Percentiles rank a stretch among this genome's conserved stretches.
phyloP scores from a whole-genome alignment of 2,888 invertebrate species.

The Dolichopus griseipennis region DNA sequence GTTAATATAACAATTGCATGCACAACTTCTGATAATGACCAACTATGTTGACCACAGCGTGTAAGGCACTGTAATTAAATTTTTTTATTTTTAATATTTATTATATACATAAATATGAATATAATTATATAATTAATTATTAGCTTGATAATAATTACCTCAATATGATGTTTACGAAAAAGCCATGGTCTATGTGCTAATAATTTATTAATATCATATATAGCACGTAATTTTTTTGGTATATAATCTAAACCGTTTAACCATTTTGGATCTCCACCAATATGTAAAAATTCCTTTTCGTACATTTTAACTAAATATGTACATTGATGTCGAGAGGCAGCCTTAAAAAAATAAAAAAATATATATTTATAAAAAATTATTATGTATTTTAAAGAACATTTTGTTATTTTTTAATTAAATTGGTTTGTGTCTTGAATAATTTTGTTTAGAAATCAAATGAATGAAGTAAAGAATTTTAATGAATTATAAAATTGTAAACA shows the following conservation, averaged over 20 bases:
- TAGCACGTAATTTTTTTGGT: slow-evolving; percentile 67
- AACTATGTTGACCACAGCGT: slow-evolving; percentile 55
- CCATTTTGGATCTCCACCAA: slow-evolving; percentile 70
- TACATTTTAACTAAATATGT: slow-evolving; percentile 72
- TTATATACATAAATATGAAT: too few species aligned
- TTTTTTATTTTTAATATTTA: background rate
- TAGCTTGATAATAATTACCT: slow-evolving; percentile 46
- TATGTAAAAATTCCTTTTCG: slow-evolving; percentile 67
- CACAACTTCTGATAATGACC: slow-evolving; percentile 76
- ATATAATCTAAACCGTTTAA: slow-evolving; percentile 62
- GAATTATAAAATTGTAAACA: too few species aligned
- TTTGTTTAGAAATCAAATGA: too few species aligned
- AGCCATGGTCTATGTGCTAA: slow-evolving; percentile 84
- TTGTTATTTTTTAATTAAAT: too few species aligned
- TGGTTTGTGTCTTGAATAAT: too few species aligned
- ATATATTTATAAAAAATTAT: background rate
- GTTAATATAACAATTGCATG: slow-evolving; percentile 76
- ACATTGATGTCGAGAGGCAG: slow-evolving; percentile 77
- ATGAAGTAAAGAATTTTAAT: too few species aligned
- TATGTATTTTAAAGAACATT: too few species aligned
- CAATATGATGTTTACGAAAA: slow-evolving; percentile 65
- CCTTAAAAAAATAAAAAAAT: slow-evolving; percentile 46
- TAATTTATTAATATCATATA: slow-evolving; percentile 78
- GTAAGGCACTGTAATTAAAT: slow-evolving; percentile 50
- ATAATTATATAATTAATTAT: slow-evolving; percentile 14